Percentiles rank a stretch among this genome's conserved stretches.
Conservation (phyloP, 64 coral and sea anemone genomes). For the Dendrophyllia cribrosa region DNA sequence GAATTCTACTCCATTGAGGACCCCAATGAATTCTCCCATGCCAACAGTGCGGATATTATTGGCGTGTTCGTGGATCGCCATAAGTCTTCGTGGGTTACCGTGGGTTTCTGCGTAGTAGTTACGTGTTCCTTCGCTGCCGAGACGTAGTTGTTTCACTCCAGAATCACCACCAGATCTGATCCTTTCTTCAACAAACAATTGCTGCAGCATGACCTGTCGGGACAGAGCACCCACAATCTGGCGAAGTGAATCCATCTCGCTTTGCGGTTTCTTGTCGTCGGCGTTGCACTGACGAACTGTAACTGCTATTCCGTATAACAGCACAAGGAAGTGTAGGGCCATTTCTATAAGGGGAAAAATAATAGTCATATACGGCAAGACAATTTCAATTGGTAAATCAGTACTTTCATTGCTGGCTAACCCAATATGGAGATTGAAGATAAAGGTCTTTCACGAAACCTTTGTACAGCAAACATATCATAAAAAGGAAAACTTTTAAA, state of each 20-base stretch:
- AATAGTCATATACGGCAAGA: too few species aligned
- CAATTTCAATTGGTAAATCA: neutral
- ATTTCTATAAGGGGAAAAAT: neutral
- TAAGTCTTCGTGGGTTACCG: neutral
- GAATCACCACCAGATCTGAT: constrained; percentile 68
- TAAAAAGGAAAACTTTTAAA: too few species aligned
- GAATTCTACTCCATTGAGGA: constrained; percentile 85
- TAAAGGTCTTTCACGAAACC: too few species aligned
- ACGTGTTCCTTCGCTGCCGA: constrained; percentile 27
- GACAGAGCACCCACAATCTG: constrained; percentile 10
- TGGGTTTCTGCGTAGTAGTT: constrained; percentile 66
- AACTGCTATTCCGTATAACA: neutral
- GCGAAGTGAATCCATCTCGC: constrained; percentile 1
- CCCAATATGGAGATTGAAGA: too few species aligned
- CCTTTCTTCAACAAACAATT: constrained; percentile 67
- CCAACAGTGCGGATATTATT: constrained; percentile 83
- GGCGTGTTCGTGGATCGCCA: constrained; percentile 78
- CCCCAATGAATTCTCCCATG: constrained; percentile 74
- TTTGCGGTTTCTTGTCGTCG: neutral
- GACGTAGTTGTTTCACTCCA: constrained; percentile 67
- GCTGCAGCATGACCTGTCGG: constrained; percentile 63
- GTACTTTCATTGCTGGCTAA: too few species aligned
- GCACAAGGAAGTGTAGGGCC: neutral
- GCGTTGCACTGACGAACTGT: neutral
- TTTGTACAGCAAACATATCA: too few species aligned